Evolutionary conservation across 2,797 vertebrate genomes (phyloP), one percentile per base, ranked within the genome.

Genomic region (Sibirionetta formosa): DNA sequence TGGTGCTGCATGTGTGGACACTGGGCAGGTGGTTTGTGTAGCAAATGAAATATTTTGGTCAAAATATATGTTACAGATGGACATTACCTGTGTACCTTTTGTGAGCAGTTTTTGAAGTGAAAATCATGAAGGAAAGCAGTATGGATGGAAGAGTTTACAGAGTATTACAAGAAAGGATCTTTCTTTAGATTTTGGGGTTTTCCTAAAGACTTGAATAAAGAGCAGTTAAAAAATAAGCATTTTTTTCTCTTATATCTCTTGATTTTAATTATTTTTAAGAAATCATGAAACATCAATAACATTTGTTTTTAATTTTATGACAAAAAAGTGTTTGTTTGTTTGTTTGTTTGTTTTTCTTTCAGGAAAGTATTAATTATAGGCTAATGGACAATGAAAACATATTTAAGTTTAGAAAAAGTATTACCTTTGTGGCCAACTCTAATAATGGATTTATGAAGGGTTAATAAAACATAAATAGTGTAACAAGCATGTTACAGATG

Each of bases 331-430:
- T 23, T 58, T 35, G 82, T 86, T 29, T 63, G 66, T 13, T 8
- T 20, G 54, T n/a, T n/a, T n/a, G n/a, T 36, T 86, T 86, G 15
- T 63, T 73, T 78, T 81, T 27, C 4, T 20, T 77, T 75, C 3
- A 7, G 46, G 22, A 38, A 44, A 79, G 26, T 17, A 36, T 38
- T 61, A 76, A 33, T 35, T 36, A 17, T 51, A 16, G 51, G 48
- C 16, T 73, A 57, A 88, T 90, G 72, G 56, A 22, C 22, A 68
- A 70, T 35, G 35, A 84, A 85, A 82, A 75, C 17, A 38, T 6
- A 26, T 0, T 1, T 81, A 64, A 0, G 0, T 86, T 66, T 81
- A 86, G 48, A 46, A 81, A 92, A 72, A 35, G 0, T 1, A 0
- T 86, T 61, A 60, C 36, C 10, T 84, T 57, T 82, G 40, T 73